Evolutionary conservation across 2,797 vertebrate genomes (phyloP).

Genomic region (Sebastes glaucus): DNA sequence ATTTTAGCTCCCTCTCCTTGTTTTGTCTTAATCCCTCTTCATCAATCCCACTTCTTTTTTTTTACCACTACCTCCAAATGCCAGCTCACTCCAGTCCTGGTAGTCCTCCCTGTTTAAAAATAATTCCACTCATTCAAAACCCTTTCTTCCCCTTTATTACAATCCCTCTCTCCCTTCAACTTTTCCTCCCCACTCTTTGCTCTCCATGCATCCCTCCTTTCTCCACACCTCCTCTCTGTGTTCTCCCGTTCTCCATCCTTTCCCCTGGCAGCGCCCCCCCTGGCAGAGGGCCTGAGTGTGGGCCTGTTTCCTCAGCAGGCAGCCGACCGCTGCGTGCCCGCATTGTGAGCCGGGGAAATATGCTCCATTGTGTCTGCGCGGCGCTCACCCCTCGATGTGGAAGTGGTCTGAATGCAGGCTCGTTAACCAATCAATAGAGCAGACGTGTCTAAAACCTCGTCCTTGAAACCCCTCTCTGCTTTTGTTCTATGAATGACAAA

Average conservation of each 20-base stretch:
- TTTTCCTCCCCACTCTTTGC: not conserved
- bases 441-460: conserved; percentile 77
- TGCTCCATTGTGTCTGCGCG: conserved; percentile 77
- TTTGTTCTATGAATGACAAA: conserved; percentile 79
- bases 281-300: conserved; percentile 69
- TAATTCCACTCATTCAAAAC: conserved; percentile 14
- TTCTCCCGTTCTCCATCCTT: conserved; percentile 35
- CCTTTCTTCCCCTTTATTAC: conserved; percentile 12
- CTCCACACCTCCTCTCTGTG: conserved; percentile 20
- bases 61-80: not conserved
- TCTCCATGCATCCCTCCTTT: conserved; percentile 33
- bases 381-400: conserved; percentile 69
- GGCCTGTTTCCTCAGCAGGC: conserved; percentile 61
- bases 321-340: conserved; percentile 57
- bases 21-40: conserved; percentile 9
- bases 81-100: conserved; percentile 10
- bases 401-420: conserved; percentile 78
- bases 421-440: conserved; percentile 84
- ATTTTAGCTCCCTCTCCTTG: conserved; percentile 15
- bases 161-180: conserved; percentile 1
- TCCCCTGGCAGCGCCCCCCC: conserved; percentile 50
- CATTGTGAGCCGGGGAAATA: conserved; percentile 78
- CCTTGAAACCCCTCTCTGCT: conserved; percentile 75
- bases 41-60: not conserved
- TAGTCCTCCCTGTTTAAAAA: conserved; percentile 18